Base-by-base conservation (phyloP, 1,140 invertebrate genomes). In the Papilio polytes region DNA sequence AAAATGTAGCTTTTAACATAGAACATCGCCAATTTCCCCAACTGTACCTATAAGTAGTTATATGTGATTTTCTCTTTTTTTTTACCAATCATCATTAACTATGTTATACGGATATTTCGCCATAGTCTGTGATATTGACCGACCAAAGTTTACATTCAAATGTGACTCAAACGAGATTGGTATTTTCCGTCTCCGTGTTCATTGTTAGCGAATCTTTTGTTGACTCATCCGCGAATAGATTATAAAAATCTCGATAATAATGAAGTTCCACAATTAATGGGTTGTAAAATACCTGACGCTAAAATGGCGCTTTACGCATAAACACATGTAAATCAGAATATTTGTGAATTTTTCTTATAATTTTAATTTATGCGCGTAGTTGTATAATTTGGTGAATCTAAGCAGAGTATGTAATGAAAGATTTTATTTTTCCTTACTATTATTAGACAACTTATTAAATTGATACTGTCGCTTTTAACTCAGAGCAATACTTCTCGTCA, bases 211-310 rank as follows among this genome's bases (percentile, higher is more conserved):
- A 74, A 44, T 18, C 73, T 48, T 66, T 74, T 51, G 73, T 74
- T 74, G 73, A 74, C 12, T 74, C 73, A 74, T 10, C 4, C 73
- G 46, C 73, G 46, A 74, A 74, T 74, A 74, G 73, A 51, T 48
- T 51, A 51, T 46, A 74, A 74, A 74, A 48, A 51, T 48, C 22
- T 10, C 72, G 41, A 73, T 31, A 31, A 13, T 15, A 31, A 31
- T 3, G 3, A 31, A 66, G 63, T 31, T 66, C 26, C 22, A 66
- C 12, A 66, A 66, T 31, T 15, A 66, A 12, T 66, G 63, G 22
- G 63, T 31, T 66, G 22, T 66, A 66, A 66, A 66, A 31, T 66
- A 13, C 63, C 22, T 12, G 22, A 15, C 26, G 4, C 12, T 66
- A 66, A 66, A 66, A 66, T 66, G 22, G 63, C 26, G 63, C 63